Conservation (phyloP, 1,140 invertebrate species). For the Drosophila guanche region DNA sequence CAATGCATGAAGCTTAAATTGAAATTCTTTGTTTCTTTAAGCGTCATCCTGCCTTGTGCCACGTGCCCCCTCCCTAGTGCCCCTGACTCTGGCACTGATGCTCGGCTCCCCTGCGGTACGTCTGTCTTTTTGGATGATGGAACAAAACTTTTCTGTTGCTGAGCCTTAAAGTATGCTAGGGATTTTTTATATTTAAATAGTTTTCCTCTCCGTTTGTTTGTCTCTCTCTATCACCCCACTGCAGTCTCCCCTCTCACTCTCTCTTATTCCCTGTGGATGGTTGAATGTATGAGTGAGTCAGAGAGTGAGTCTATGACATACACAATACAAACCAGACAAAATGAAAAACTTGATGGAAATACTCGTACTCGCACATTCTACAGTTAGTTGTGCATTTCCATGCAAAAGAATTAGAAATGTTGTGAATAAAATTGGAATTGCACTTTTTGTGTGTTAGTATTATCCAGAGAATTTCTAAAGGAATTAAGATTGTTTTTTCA, state of each 20-base stretch:
- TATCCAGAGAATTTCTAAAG: too few species aligned
- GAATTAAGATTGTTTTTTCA: too few species aligned
- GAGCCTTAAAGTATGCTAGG: constrained; percentile 62
- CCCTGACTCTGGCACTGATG: constrained; percentile 21
- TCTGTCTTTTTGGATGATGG: constrained; percentile 22
- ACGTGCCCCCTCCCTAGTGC: too few species aligned
- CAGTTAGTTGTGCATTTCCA: too few species aligned
- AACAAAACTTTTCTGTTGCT: constrained; percentile 35
- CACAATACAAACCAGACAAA: too few species aligned
- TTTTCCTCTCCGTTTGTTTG: constrained; percentile 42
- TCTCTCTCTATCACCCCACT: constrained; percentile 5
- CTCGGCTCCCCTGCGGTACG: constrained; percentile 1
- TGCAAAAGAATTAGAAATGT: too few species aligned
- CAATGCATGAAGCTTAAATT: constrained; percentile 56
- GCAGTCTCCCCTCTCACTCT: constrained; percentile 12
- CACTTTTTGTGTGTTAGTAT: too few species aligned
- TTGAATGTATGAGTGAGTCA: constrained; percentile 47
- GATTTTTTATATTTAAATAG: constrained; percentile 60
- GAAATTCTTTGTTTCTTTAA: constrained; percentile 78
- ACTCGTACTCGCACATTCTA: too few species aligned
- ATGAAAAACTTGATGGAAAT: too few species aligned
- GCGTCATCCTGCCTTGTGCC: constrained; percentile 8
- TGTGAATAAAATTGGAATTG: too few species aligned
- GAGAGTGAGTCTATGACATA: too few species aligned
- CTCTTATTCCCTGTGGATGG: constrained; percentile 34